Evolutionary conservation across 2,113 vertebrate species (phyloP), one percentile per base, ranked within the genome.

Genomic region (Bucco capensis): DNA sequence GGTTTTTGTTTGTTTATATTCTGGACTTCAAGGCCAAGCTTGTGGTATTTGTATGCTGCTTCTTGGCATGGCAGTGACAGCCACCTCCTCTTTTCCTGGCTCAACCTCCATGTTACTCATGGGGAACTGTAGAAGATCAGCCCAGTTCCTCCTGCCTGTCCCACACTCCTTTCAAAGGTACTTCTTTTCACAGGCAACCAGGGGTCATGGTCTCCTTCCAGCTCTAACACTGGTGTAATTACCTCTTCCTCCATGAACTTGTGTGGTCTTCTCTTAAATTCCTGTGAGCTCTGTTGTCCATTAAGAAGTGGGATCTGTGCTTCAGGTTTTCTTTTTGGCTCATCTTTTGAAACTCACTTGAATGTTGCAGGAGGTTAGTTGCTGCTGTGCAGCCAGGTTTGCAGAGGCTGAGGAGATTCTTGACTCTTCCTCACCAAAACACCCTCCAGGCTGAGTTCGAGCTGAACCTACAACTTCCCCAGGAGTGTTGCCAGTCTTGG

Each of bases 241-340:
- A 42, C 56, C 23, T 80, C 23, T 40, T 49, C 19, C 19, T 44
- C 40, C 13, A 12, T 54, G 35, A 42, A 30, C 27, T 25, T 35
- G 6, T 18, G 17, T 9, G 46, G 7, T 40, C 33, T 49, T 31
- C 38, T 57, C 42, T 35, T n/a, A 46, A 38, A 83, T 27, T 49
- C n/a, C 67, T 14, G 24, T 30, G 44, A 94, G 30, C 5, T 10
- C 44, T 1, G 0, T 10, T 76, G 38, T 4, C 44, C 6, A 0
- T 54, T 50, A 25, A 31, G 35, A 65, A 57, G 50, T 10, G 37
- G 8, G 33, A 49, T 76, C 30, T 37, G 71, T 21, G 27, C 53
- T 77, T 77, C 12, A 9, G 12, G 17, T 46, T 66, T 73, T 61
- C 8, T 38, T 60, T 30, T 9, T 14, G 54, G 10, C 30, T 83